Conservation (phyloP, 1,140 invertebrate species). For the Pachypsylla venusta region DNA sequence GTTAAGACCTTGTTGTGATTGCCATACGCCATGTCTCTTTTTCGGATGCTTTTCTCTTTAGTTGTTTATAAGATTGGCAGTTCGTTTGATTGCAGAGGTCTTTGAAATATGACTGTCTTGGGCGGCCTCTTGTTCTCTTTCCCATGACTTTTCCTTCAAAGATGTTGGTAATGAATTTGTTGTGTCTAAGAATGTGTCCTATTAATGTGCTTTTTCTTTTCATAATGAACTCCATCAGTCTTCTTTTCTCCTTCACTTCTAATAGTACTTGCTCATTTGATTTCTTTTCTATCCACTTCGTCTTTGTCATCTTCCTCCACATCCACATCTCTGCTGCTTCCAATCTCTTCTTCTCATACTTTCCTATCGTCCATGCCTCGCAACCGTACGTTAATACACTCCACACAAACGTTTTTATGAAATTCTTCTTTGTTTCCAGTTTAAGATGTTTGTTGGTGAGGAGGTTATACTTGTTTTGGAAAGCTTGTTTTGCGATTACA, state of each 20-base stretch:
- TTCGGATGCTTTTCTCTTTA: too few species aligned
- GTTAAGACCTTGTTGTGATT: too few species aligned
- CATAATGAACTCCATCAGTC: neutral
- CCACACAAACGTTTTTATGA: conserved; percentile 12
- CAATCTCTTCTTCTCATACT: conserved; percentile 7
- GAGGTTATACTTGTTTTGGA: conserved; percentile 10
- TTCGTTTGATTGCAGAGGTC: neutral
- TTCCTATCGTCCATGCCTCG: conserved; percentile 10
- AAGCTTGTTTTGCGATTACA: conserved; percentile 6
- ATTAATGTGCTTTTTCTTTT: conserved; percentile 13
- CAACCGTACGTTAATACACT: conserved; percentile 9
- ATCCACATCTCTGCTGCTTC: conserved; percentile 12
- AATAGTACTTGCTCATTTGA: neutral
- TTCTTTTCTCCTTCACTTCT: conserved; percentile 6
- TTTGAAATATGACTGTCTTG: conserved; percentile 2
- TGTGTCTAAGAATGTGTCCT: conserved; percentile 10
- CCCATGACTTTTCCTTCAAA: conserved; percentile 11
- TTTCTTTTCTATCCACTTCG: conserved; percentile 10
- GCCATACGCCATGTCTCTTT: too few species aligned
- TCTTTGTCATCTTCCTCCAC: conserved; percentile 6
- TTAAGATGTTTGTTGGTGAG: conserved; percentile 13
- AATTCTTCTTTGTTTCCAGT: conserved; percentile 11
- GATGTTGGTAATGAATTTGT: conserved; percentile 10
- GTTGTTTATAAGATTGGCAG: too few species aligned
- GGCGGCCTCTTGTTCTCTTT: conserved; percentile 12